These are phyloP conservation scores for Drosophila longiperda DNA, from an alignment of 2,888 invertebrate genomes.

Conservation along the genomic window DNA sequence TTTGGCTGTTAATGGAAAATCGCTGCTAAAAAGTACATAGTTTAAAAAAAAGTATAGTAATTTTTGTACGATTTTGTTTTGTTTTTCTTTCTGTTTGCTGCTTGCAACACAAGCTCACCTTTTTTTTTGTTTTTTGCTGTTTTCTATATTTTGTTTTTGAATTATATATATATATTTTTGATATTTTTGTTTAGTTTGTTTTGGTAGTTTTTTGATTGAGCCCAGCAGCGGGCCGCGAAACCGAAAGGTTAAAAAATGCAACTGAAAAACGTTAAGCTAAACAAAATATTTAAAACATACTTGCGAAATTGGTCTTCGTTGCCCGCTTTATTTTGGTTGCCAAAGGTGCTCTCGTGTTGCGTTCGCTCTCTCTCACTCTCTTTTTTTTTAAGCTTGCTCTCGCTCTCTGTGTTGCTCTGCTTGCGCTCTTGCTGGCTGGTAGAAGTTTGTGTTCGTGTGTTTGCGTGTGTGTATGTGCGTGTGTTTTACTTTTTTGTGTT, in stretches of 20 bases:
- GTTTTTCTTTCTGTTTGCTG: conserved; percentile 11
- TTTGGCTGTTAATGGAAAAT: conserved; percentile 51
- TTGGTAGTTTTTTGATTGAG: conserved; percentile 16
- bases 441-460: conserved; percentile 15
- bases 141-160: conserved; percentile 21
- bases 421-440: conserved; percentile 25
- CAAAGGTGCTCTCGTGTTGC: conserved; percentile 65
- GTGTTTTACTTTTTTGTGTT: conserved; percentile 29
- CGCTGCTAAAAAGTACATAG: conserved; percentile 41
- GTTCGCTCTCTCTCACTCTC: conserved; percentile 16
- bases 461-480: conserved; percentile 13
- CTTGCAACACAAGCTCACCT: conserved; percentile 51
- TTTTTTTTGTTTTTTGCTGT: conserved; percentile 19
- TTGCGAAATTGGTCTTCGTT: conserved; percentile 64
- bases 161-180: not conserved
- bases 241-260: conserved; percentile 32
- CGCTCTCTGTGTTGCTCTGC: conserved; percentile 45
- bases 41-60: not conserved
- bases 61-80: conserved; percentile 8
- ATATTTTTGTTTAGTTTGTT: conserved; percentile 8
- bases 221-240: conserved; percentile 29
- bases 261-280: conserved; percentile 45
- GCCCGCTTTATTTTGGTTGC: conserved; percentile 43
- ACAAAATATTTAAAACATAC: conserved; percentile 68
- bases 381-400: conserved; percentile 19